Conservation (phyloP, 2,888 invertebrate species). For the Lasioglossum malachurum region DNA sequence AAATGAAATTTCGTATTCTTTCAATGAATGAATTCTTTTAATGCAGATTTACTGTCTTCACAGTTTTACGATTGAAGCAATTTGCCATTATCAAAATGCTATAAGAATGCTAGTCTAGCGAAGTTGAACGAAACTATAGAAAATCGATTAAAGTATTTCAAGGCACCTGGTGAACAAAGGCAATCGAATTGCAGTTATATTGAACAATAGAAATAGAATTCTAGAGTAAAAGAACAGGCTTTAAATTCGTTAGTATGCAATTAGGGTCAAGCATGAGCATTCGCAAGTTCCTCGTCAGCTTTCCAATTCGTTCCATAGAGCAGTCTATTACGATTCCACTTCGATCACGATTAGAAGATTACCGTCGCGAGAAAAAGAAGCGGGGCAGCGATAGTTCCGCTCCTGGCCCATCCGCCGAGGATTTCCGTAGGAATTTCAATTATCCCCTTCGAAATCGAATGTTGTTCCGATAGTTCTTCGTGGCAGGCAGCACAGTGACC, state of each 20-base stretch:
- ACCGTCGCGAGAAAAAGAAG: neutral
- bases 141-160: neutral
- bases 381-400: neutral
- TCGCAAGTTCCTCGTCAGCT: neutral
- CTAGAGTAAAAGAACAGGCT: neutral
- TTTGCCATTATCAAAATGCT: neutral
- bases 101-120: neutral
- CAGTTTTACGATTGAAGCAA: neutral
- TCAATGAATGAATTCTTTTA: neutral
- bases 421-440: slow-evolving; percentile 43
- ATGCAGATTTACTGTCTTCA: neutral
- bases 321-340: neutral
- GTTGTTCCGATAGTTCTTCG: slow-evolving; percentile 36
- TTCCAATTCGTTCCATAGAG: neutral
- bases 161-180: neutral
- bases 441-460: slow-evolving; percentile 31
- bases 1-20: neutral
- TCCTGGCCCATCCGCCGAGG: neutral
- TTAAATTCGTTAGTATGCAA: neutral
- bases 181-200: neutral
- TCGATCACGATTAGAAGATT: slow-evolving; percentile 2
- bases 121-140: neutral
- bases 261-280: neutral
- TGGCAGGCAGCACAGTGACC: slow-evolving; percentile 16
- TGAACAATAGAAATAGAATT: neutral